Evolutionary conservation across 2,113 vertebrate species (phyloP).

Genomic region (Podiceps cristatus): DNA sequence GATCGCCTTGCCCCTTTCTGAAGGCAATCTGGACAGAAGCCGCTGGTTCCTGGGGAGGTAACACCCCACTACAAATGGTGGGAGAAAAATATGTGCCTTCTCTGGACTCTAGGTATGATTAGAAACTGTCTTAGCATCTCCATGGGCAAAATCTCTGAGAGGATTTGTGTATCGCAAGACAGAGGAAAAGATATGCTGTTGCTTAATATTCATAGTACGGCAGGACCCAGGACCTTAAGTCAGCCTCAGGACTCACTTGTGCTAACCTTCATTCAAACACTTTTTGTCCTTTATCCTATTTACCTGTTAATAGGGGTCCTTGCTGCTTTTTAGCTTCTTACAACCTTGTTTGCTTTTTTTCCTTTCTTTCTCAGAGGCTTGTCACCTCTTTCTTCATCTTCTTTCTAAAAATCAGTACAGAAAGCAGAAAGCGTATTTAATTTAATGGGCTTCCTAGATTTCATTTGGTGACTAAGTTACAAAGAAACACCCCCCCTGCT

Average conservation of each 20-base stretch:
- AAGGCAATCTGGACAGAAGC: neutral
- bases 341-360: neutral
- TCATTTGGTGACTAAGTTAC: neutral
- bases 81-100: accelerated
- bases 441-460: neutral
- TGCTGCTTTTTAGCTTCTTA: neutral
- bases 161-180: neutral
- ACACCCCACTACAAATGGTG: neutral
- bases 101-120: neutral
- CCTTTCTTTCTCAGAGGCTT: neutral
- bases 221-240: neutral
- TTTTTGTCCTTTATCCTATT: neutral
- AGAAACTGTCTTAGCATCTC: neutral
- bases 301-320: neutral
- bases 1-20: neutral
- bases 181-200: neutral
- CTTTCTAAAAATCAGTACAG: neutral
- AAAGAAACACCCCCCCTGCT: neutral
- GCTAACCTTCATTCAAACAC: neutral
- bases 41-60: neutral
- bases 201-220: neutral
- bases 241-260: neutral
- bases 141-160: neutral
- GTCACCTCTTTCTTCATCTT: neutral
- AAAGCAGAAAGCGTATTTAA: neutral